Evolutionary conservation across 2,797 vertebrate genomes (phyloP).

Genomic region (Picus viridis): DNA sequence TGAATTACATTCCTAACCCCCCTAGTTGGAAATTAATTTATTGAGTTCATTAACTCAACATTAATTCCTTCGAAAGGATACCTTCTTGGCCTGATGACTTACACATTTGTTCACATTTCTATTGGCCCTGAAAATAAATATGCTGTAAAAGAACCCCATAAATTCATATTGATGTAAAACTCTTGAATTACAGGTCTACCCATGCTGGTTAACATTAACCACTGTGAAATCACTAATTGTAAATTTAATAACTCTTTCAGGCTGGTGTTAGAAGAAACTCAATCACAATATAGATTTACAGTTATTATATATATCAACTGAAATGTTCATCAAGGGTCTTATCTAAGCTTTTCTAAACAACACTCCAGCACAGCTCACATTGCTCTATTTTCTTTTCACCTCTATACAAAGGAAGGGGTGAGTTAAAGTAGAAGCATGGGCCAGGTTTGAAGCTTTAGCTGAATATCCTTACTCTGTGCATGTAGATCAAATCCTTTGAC

Average conservation of each 20-base stretch:
- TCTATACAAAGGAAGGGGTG: neutral
- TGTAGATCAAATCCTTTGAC: conserved; percentile 10
- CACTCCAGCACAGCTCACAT: neutral
- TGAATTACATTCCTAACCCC: neutral
- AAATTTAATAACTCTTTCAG: neutral
- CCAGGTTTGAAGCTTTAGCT: neutral
- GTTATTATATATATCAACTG: neutral
- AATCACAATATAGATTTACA: neutral
- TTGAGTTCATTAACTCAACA: neutral
- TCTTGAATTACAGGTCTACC: neutral
- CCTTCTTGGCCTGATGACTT: neutral
- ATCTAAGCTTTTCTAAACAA: neutral
- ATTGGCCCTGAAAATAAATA: neutral
- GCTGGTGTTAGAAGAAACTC: neutral
- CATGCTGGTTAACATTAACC: neutral
- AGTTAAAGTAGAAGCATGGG: neutral
- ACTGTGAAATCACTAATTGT: neutral
- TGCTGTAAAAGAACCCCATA: neutral
- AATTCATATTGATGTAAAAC: neutral
- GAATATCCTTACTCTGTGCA: neutral
- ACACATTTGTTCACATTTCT: neutral
- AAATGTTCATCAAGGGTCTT: neutral
- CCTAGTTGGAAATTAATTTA: neutral
- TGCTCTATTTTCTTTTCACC: neutral
- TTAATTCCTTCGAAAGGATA: neutral